Conservation (phyloP, 1,140 invertebrate genomes). For the Chelonus insularis region DNA sequence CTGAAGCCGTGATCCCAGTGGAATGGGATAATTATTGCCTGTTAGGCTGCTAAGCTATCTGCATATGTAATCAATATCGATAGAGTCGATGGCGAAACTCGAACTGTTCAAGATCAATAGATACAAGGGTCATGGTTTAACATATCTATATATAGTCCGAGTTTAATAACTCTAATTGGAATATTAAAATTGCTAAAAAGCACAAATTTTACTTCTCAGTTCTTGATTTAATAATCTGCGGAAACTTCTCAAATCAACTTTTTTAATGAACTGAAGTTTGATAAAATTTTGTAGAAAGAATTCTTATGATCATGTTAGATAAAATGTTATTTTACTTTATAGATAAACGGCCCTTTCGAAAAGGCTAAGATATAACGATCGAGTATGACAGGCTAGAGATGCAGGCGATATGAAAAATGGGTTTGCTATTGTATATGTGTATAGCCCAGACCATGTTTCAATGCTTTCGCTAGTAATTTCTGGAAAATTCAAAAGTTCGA, state of each 20-base stretch:
- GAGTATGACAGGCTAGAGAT: constrained; percentile 18
- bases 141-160: not conserved
- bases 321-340: constrained; percentile 12
- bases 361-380: not conserved
- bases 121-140: not conserved
- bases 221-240: too few relatives aligned
- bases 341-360: not conserved
- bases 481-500: constrained; percentile 17
- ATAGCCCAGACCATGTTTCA: constrained; percentile 14
- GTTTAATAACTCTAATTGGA: constrained; percentile 5
- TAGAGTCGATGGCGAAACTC: constrained; percentile 13
- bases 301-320: not conserved
- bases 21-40: constrained; percentile 44
- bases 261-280: too few relatives aligned
- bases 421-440: not conserved
- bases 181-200: constrained; percentile 6
- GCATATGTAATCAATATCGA: constrained; percentile 44
- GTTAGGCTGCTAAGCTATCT: constrained; percentile 45
- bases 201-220: not conserved
- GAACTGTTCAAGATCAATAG: not conserved
- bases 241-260: too few relatives aligned
- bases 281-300: not conserved
- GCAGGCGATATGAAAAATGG: constrained; percentile 18
- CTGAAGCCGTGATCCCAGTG: constrained; percentile 30
- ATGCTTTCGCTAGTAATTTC: constrained; percentile 16